Percentiles rank a stretch among this genome's conserved stretches.
These are phyloP conservation scores for Sturnira hondurensis DNA, from an alignment of 2,113 vertebrate species.

Conservation along the genomic window DNA sequence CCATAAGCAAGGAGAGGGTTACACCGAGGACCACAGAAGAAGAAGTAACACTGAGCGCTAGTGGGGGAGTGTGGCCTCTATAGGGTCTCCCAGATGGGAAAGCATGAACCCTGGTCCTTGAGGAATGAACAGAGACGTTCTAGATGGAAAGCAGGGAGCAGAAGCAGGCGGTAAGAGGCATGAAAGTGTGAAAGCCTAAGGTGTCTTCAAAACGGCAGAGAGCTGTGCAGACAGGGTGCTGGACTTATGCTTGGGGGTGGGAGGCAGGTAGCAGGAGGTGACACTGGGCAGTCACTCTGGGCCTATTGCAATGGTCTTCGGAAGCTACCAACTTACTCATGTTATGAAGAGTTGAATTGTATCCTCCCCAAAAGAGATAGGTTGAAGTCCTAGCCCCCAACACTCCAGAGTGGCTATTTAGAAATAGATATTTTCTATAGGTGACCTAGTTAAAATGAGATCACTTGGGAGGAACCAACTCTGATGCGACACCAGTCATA, in stretches of 20 bases:
- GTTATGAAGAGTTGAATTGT: neutral
- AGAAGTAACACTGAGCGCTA: fast-evolving
- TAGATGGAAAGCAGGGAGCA: fast-evolving
- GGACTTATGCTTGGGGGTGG: too few relatives aligned
- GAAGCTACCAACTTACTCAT: neutral
- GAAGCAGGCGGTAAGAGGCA: neutral
- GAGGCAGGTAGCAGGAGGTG: neutral
- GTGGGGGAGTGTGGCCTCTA: fast-evolving
- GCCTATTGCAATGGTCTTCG: neutral
- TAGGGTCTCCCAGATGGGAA: neutral
- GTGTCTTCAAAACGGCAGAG: neutral
- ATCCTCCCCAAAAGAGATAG: neutral
- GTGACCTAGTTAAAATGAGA: neutral
- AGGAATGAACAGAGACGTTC: neutral
- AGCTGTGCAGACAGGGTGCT: fast-evolving
- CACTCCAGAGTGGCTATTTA: neutral
- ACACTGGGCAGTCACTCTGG: neutral
- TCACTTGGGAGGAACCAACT: too few relatives aligned
- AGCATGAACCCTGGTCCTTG: neutral
- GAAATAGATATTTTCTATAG: neutral
- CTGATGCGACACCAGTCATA: fast-evolving
- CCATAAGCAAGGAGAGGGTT: neutral
- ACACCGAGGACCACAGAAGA: neutral
- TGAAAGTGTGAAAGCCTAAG: fast-evolving
- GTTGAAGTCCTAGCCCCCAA: neutral